Conservation (phyloP, 2,113 vertebrate species). For the Ginglymostoma cirratum region DNA sequence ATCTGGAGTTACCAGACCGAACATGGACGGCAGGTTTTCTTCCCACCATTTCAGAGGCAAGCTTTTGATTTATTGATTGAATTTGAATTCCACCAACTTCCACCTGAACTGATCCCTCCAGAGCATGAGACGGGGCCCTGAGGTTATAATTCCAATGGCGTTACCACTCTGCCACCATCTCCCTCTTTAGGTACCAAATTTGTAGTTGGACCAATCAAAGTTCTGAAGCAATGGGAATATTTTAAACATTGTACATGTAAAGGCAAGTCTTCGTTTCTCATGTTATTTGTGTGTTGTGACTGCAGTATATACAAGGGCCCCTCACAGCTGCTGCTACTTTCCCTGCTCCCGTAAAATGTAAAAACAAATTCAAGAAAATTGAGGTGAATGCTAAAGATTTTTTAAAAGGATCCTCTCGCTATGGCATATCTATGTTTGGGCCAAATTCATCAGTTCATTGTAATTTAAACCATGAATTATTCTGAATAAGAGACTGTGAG, state of each 20-base stretch:
- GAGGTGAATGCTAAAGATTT: not conserved
- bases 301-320: not conserved
- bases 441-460: not conserved
- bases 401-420: not conserved
- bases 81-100: too few species aligned
- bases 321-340: not conserved
- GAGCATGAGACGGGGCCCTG: too few species aligned
- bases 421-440: not conserved
- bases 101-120: too few species aligned
- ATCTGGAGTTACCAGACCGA: too few species aligned
- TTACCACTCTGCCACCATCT: too few species aligned
- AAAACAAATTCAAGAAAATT: not conserved
- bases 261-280: too few species aligned
- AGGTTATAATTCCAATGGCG: too few species aligned
- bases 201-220: not conserved
- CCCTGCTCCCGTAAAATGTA: not conserved
- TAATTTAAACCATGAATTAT: not conserved
- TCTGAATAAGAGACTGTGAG: not conserved
- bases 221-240: not conserved
- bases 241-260: not conserved
- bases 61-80: too few species aligned
- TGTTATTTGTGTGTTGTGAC: not conserved
- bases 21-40: too few species aligned
- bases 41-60: too few species aligned
- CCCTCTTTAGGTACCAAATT: not conserved